Evolutionary conservation across 2,797 vertebrate species (phyloP).

Genomic region (Hydrocynus forskahlii): DNA sequence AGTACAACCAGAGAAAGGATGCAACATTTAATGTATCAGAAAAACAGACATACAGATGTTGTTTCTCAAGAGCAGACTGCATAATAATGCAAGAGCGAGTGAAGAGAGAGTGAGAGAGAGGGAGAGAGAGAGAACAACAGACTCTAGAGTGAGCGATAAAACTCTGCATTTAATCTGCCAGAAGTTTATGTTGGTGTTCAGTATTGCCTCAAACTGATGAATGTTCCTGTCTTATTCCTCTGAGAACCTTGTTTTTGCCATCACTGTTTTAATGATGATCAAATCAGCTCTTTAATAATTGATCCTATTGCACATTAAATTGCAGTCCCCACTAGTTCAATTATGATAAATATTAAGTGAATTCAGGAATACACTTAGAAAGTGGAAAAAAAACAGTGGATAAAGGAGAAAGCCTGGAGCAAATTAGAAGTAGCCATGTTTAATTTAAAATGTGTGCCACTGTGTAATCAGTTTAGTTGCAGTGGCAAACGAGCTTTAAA

Average conservation of each 20-base stretch:
- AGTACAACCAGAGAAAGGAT: neutral
- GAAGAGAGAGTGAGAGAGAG: neutral
- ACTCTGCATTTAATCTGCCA: neutral
- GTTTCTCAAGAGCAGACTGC: slow-evolving; percentile 9
- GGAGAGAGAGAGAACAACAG: slow-evolving; percentile 1
- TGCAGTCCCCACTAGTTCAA: slow-evolving; percentile 67
- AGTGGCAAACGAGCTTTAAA: slow-evolving; percentile 57
- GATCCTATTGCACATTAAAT: slow-evolving; percentile 73
- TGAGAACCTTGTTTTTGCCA: slow-evolving; percentile 9
- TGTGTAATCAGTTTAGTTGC: slow-evolving; percentile 63
- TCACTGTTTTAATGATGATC: slow-evolving; percentile 65
- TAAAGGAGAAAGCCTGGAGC: slow-evolving; percentile 56
- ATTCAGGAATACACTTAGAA: slow-evolving; percentile 57
- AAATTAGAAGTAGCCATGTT: slow-evolving; percentile 54
- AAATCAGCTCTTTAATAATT: slow-evolving; percentile 73
- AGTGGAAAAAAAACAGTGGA: slow-evolving; percentile 59
- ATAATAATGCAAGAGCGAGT: neutral
- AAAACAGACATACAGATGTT: slow-evolving; percentile 13
- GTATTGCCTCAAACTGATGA: slow-evolving; percentile 1
- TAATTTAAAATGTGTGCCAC: slow-evolving; percentile 58
- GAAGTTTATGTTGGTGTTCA: neutral
- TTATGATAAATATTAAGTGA: slow-evolving; percentile 75
- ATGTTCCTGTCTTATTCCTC: slow-evolving; percentile 21
- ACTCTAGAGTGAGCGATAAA: neutral
- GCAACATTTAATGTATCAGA: slow-evolving; percentile 29